phyloP scores from a whole-genome alignment of 2,797 vertebrate species.

The Emydoidea blandingii region DNA sequence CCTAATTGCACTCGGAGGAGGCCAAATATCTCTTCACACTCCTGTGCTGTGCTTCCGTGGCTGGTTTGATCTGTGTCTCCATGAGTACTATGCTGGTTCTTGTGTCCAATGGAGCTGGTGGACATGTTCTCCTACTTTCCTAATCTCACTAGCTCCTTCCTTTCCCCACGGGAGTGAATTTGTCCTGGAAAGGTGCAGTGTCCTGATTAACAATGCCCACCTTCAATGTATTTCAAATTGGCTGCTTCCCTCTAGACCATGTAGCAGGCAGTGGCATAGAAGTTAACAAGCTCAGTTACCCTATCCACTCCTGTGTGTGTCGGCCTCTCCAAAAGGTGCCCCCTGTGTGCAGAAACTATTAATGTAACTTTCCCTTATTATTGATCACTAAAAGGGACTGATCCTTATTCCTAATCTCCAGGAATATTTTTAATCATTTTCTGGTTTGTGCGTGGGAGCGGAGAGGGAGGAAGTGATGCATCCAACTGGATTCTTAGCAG shows the following conservation, averaged over 20 bases:
- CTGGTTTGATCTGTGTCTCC: accelerated
- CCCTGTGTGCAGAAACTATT: background rate
- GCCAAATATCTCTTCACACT: background rate
- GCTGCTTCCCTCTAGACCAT: background rate
- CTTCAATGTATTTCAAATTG: background rate
- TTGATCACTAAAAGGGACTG: background rate
- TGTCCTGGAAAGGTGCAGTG: background rate
- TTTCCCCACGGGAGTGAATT: background rate
- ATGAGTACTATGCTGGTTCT: background rate
- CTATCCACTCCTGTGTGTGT: background rate
- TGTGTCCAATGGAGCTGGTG: accelerated
- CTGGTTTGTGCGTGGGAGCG: background rate
- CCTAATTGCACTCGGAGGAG: accelerated
- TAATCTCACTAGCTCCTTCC: background rate
- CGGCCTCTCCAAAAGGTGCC: constrained; percentile 1
- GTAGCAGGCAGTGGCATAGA: accelerated
- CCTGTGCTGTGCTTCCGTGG: background rate
- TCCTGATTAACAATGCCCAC: background rate
- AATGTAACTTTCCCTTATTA: accelerated
- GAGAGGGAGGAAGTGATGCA: background rate
- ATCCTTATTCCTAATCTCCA: background rate
- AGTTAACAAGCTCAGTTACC: background rate
- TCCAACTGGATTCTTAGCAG: constrained; percentile 12
- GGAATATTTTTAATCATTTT: background rate
- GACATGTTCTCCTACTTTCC: background rate